A percentile compares a stretch with the other conserved stretches of the same genome.
These are phyloP conservation scores for Drosophila buzzatii DNA, from an alignment of 2,888 invertebrate genomes.

Conservation along the genomic window DNA sequence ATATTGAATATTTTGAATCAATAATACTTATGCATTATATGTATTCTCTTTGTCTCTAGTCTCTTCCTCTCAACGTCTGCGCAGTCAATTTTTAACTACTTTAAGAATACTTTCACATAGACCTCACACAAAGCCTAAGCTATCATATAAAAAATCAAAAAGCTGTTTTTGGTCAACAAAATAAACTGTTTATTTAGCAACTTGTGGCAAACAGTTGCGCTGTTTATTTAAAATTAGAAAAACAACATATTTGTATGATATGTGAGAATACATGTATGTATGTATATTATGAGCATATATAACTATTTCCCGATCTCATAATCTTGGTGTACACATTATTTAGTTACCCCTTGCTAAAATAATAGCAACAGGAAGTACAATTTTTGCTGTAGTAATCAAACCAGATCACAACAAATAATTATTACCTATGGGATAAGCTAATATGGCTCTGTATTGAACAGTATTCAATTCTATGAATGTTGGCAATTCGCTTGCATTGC, in stretches of 20 bases:
- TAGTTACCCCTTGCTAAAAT: no score
- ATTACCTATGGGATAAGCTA: conserved; percentile 1
- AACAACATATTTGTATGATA: background rate
- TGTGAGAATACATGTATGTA: background rate
- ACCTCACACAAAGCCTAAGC: conserved; percentile 1
- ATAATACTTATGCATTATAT: no score
- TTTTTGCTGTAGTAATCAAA: background rate
- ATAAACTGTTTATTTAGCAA: background rate
- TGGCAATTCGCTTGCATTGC: background rate
- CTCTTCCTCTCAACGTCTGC: background rate
- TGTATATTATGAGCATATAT: background rate
- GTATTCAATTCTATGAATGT: background rate
- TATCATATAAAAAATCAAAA: background rate
- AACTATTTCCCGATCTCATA: background rate
- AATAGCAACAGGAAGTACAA: background rate
- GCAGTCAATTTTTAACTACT: background rate
- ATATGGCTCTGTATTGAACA: background rate
- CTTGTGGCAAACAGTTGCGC: background rate
- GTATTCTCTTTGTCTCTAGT: no score
- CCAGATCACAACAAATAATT: background rate
- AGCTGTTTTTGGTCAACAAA: background rate
- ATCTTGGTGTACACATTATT: background rate
- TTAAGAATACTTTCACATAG: background rate
- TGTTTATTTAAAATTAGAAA: background rate
- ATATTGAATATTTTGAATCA: no score